Base-by-base conservation (phyloP, 2,888 invertebrate genomes). In the Drosophila setosimentum region DNA sequence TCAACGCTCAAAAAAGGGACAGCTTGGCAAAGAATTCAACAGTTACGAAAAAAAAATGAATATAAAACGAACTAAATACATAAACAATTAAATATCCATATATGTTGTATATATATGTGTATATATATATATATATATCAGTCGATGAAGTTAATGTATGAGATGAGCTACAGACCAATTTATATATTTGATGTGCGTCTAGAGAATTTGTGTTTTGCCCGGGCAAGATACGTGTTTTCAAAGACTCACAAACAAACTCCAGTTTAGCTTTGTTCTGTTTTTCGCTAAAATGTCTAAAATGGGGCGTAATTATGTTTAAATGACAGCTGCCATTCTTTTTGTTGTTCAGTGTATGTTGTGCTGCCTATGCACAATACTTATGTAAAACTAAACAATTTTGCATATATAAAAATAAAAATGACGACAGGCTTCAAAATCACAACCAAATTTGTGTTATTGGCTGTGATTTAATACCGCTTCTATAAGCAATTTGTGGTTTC, bases 401-500 rank as follows among this genome's bases (percentile, higher is more conserved):
- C 68, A 65, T 53, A 57, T 65, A 24, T 30, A 65, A 68, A 69
- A 58, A 66, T 61, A 29, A 67, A 68, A 66, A 42, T 30, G 53
- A 51, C 67, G 35, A 55, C 11, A 65, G 61, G 50, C 30, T 48
- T 42, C 29, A 60, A 45, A 84, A 85, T 90, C 87, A 89, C 87
- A 90, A 73, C 68, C 37, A 29, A 29, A 2, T 16, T 16, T 24
- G 7, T n/a, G 65, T 11, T 27, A 24, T 68, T 50, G 61, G 53
- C 82, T 85, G 92, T 91, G 91, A 91, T 90, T 90, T 91, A 92
- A 80, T 91, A 92, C 93, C 92, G 88, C 78, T 88, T 87, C 92
- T 93, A 93, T 92, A 92, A 92, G 72, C 89, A 92, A 78, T 92
- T 91, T 51, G 92, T 89, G 37, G 92, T 89, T 70, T 89, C 91